Conservation (phyloP, 2,888 invertebrate genomes). For the Clusia tigrina region DNA sequence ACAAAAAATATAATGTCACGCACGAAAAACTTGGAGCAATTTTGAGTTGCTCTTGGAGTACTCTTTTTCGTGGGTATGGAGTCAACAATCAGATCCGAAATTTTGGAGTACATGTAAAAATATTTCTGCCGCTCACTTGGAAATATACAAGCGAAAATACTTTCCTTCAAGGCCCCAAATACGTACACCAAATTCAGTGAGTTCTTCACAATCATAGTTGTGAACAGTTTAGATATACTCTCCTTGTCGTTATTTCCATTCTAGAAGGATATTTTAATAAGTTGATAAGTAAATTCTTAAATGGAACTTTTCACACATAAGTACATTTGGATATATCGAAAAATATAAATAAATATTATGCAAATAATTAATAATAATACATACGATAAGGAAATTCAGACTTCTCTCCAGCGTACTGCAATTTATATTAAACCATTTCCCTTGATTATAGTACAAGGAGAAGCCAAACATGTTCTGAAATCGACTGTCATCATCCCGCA, state of each 20-base stretch:
- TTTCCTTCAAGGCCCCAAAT: slow-evolving; percentile 48
- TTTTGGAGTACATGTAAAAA: slow-evolving; percentile 49
- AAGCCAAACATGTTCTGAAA: slow-evolving; percentile 40
- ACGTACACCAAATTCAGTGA: slow-evolving; percentile 47
- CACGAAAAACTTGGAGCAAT: slow-evolving; percentile 46
- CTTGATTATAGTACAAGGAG: slow-evolving; percentile 30
- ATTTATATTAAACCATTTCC: slow-evolving; percentile 44
- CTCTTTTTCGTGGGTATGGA: slow-evolving; percentile 25
- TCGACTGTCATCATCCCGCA: slow-evolving; percentile 46
- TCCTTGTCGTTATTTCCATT: slow-evolving; percentile 22
- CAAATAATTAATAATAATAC: too few relatives aligned
- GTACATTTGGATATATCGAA: slow-evolving; percentile 11
- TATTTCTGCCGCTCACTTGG: slow-evolving; percentile 42
- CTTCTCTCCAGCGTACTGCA: slow-evolving; percentile 39
- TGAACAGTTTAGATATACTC: background rate
- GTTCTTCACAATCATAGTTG: slow-evolving; percentile 32
- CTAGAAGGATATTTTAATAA: slow-evolving; percentile 12
- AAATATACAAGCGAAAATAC: slow-evolving; percentile 44
- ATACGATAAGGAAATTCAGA: slow-evolving; percentile 45
- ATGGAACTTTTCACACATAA: too few relatives aligned
- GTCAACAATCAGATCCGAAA: slow-evolving; percentile 49
- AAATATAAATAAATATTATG: background rate
- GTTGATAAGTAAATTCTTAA: too few relatives aligned
- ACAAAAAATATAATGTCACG: slow-evolving; percentile 52
- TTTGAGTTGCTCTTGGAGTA: slow-evolving; percentile 13